phyloP scores from a whole-genome alignment of 2,797 vertebrate genomes.

The Parauchenoglanis ngamensis region DNA sequence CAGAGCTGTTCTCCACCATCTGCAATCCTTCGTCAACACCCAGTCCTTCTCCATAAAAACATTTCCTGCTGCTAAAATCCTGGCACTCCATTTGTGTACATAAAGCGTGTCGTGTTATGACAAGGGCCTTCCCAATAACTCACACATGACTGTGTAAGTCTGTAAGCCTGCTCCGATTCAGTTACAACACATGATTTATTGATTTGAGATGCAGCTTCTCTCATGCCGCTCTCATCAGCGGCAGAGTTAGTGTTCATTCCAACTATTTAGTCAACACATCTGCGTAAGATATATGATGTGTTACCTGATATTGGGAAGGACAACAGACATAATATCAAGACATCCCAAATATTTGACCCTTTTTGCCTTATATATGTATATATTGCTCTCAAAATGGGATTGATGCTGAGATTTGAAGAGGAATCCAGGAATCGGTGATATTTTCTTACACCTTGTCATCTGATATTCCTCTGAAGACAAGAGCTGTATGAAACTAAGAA shows the following conservation, averaged over 20 bases:
- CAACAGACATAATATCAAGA: conserved; percentile 9
- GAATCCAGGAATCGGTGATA: conserved; percentile 28
- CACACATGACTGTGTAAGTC: conserved; percentile 52
- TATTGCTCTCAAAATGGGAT: conserved; percentile 32
- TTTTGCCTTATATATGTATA: not conserved
- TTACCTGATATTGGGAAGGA: conserved; percentile 36
- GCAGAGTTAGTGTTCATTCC: conserved; percentile 35
- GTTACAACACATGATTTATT: conserved; percentile 53
- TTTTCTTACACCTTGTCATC: conserved; percentile 45
- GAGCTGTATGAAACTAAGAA: conserved; percentile 43
- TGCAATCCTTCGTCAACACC: conserved; percentile 60
- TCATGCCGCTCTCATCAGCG: conserved; percentile 20
- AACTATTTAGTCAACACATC: conserved; percentile 51
- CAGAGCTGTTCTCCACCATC: conserved; percentile 53
- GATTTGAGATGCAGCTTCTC: conserved; percentile 29
- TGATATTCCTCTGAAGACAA: conserved; percentile 44
- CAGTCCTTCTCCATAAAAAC: conserved; percentile 57
- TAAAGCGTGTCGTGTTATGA: conserved; percentile 59
- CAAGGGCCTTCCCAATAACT: conserved; percentile 56
- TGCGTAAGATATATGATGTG: conserved; percentile 34
- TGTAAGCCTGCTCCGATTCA: conserved; percentile 47
- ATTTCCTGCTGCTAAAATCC: conserved; percentile 59
- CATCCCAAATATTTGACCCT: not conserved
- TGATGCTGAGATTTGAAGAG: conserved; percentile 34
- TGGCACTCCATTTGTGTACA: conserved; percentile 56